Evolutionary conservation across 2,797 vertebrate genomes (phyloP).

Genomic region (Channallabes apus): DNA sequence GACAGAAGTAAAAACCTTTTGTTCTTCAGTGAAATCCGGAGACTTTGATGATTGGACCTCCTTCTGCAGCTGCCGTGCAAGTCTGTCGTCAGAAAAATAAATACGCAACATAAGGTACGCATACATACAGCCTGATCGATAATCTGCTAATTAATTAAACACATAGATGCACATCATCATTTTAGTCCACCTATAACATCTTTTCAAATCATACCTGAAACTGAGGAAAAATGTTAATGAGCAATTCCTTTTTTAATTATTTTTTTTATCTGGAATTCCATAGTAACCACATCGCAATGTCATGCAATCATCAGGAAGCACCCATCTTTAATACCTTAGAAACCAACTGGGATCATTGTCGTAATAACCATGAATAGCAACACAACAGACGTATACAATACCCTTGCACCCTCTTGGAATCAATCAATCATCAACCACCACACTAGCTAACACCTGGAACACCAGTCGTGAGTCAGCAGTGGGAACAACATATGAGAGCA

Average conservation of each 20-base stretch:
- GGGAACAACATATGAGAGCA: not conserved
- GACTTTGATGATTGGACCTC: conserved; percentile 90
- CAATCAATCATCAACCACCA: not conserved
- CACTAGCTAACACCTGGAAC: not conserved
- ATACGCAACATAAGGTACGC: not conserved
- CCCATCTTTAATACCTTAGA: not conserved
- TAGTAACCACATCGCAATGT: not conserved
- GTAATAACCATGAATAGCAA: not conserved
- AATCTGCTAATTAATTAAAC: not conserved
- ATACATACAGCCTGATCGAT: too few relatives aligned
- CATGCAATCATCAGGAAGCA: not conserved
- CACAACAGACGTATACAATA: not conserved
- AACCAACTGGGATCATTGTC: not conserved
- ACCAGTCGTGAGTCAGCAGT: not conserved
- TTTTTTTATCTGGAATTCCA: not conserved
- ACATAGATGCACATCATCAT: not conserved
- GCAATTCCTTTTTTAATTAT: not conserved
- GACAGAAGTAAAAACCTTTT: conserved; percentile 79
- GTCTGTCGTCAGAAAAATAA: conserved; percentile 69
- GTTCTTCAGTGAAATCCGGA: conserved; percentile 93
- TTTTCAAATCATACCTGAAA: not conserved
- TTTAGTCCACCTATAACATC: not conserved
- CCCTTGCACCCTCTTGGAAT: not conserved
- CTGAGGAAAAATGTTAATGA: not conserved
- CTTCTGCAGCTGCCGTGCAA: conserved; percentile 95